Evolutionary conservation across 2,888 invertebrate species (phyloP), one percentile per base, ranked within the genome.

Genomic region (Stenichneumon culpator): DNA sequence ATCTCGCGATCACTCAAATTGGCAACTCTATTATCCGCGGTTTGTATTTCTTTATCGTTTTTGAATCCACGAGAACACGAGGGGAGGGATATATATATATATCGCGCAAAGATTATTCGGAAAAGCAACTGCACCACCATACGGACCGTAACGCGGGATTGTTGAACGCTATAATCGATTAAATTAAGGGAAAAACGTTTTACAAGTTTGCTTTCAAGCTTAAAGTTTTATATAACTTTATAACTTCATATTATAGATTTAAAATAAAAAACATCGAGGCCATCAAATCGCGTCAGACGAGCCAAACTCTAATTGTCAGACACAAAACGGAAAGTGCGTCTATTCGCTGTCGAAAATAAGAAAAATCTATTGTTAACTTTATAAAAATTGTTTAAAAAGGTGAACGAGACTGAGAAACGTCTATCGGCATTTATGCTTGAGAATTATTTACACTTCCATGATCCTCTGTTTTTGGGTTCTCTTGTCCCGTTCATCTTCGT

Each of bases 381-480:
- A 25, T 57, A 25, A 57, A 57, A 57, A 4, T 19, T 19, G 4
- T 22, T 57, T 25, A 5, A 57, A 57, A 57, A n/a, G n/a, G 19
- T 36, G 11, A 74, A 73, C 52, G 68, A 63, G 50, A 72, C 52
- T 77, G 70, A 67, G 44, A 60, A 74, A 63, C n/a, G 54, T 36
- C 36, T 65, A 65, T 69, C 39, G 70, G 70, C 70, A 75, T 67
- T 79, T 67, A 67, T 36, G 81, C 63, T 81, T 78, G 79, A 82
- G 75, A 79, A 79, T 82, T 85, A 85, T 85, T 67, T 85, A 85
- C 84, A 85, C 78, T 39, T 85, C 70, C 47, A 70, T 80, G 81
- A 82, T 82, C 36, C 50, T 75, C 70, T 52, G 63, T 69, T 74
- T 74, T 50, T 60, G 47, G 32, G 19, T 47, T 73, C 47, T 67